These are phyloP conservation scores for Stylophora pistillata DNA, from an alignment of 64 coral and sea anemone genomes.

Conservation along the genomic window DNA sequence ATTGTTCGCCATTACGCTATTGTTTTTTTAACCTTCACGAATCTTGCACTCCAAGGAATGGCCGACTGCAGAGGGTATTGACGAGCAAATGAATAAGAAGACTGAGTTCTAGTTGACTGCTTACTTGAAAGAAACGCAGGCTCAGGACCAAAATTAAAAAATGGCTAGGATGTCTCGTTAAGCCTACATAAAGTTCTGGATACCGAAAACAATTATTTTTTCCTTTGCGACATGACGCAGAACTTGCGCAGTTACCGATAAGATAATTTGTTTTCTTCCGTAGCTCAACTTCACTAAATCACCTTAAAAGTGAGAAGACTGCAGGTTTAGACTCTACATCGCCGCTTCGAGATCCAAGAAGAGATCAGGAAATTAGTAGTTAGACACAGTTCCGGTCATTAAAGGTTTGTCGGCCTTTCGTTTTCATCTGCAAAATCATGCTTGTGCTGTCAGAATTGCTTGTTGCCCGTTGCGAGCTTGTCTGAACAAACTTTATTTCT, in stretches of 20 bases:
- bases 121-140: not conserved
- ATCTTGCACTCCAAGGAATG: not conserved
- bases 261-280: not conserved
- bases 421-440: not conserved
- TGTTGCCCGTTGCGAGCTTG: no score
- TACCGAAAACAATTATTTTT: no score
- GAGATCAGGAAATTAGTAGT: no score
- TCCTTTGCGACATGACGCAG: not conserved
- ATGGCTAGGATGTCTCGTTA: not conserved
- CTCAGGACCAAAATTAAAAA: not conserved
- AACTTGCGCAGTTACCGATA: not conserved
- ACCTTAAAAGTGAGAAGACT: not conserved
- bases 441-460: no score
- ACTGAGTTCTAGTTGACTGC: no score
- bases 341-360: not conserved
- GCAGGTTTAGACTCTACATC: not conserved
- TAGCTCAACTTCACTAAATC: not conserved
- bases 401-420: not conserved
- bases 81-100: no score
- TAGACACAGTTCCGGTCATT: no score
- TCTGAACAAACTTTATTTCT: no score
- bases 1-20: conserved; percentile 65
- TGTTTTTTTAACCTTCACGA: no score
- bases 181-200: no score
- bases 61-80: conserved; percentile 3